Evolutionary conservation across 2,888 invertebrate species (phyloP).

Genomic region (Calameuta filiformis): DNA sequence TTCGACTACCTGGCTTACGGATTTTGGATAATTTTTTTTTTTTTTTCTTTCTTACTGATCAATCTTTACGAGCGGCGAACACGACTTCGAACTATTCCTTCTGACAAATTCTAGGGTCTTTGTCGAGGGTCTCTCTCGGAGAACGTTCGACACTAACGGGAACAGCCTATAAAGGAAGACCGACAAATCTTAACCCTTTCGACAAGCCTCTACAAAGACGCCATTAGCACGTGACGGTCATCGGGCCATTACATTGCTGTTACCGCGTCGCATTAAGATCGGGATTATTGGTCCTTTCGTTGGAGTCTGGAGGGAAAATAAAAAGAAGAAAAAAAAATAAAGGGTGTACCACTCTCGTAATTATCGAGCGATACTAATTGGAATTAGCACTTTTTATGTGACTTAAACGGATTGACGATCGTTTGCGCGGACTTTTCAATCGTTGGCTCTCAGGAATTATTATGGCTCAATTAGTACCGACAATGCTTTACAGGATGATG

Average conservation of each 20-base stretch:
- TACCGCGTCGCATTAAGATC: neutral
- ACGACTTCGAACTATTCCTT: constrained; percentile 1
- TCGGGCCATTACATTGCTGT: neutral
- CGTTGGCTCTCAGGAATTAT: neutral
- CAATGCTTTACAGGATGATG: neutral
- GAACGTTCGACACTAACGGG: neutral
- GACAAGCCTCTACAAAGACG: neutral
- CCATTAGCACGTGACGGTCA: neutral
- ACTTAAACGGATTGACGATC: neutral
- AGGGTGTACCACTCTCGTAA: neutral
- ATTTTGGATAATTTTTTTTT: neutral
- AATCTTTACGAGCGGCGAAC: neutral
- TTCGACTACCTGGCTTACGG: neutral
- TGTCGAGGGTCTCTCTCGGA: neutral
- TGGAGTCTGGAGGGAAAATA: neutral
- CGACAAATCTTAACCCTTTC: neutral
- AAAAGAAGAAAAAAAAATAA: neutral
- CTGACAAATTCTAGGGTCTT: neutral
- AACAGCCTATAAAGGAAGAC: neutral
- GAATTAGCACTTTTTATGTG: neutral
- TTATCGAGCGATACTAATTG: neutral
- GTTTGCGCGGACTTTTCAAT: neutral
- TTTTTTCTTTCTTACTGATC: neutral
- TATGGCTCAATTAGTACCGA: neutral
- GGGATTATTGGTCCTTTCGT: neutral